Base-by-base conservation (phyloP, 2,113 vertebrate species). In the Anoplopoma fimbria region DNA sequence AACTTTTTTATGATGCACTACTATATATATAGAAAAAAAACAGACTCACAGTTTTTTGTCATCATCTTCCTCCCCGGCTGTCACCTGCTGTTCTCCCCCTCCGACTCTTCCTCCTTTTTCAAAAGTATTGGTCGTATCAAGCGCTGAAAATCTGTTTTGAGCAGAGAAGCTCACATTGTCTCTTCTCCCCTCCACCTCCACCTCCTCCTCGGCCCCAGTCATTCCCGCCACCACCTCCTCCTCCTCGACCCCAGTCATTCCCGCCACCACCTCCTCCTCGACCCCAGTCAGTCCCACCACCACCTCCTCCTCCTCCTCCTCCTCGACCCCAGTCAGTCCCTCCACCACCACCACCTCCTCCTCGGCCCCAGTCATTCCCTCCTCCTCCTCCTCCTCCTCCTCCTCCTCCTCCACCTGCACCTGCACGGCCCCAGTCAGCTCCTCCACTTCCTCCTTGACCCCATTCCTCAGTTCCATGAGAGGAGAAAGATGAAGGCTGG, bases 11-110 rank as follows among this genome's bases (percentile, higher is more conserved):
- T 31, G 9, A 15, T 14, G 0, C 8, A 51, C 34, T 36, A 15
- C 29, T 15, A 60, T 7, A 0, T 13, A 34, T 45, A 14, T 31
- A 55, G n/a, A 57, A 38, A 27, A 68, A 2, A 79, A 27, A 60
- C 4, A 64, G 40, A 96, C 97, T 96, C 91, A 97, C 97, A 98
- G 70, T 81, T 96, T 90, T 49, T 95, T 96, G 31, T 94, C 94
- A 27, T 95, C 96, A 45, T 97, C 96, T 61, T 96, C 95, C 55
- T 92, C 95, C 9, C 57, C 80, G 62, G 21, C 40, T 25, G 93
- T 84, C 93, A 51, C 89, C 79, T 31, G 93, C 93, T 80, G 94
- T 49, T 90, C 88, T 34, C 72, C 90, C 27, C 90, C 77, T 47
- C 45, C 45, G 19, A 15, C 45, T 77, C 95, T 92, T 76, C 89